These are phyloP conservation scores for Struthidea cinerea DNA, from an alignment of 2,113 vertebrate genomes.

Conservation along the genomic window DNA sequence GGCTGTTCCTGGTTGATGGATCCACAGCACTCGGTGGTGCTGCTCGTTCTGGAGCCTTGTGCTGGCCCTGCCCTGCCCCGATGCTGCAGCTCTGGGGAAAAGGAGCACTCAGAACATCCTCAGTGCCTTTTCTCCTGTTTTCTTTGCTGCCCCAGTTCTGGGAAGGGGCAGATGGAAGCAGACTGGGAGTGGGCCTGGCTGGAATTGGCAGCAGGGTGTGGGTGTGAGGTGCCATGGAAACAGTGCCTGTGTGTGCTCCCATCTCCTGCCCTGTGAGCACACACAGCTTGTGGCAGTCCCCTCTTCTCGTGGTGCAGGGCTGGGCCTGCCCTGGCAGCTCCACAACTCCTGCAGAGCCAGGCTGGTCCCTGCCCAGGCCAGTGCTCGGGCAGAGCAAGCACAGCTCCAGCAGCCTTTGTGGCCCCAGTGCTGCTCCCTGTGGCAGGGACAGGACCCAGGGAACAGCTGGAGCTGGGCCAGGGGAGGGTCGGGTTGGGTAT, in stretches of 20 bases:
- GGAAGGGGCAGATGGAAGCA: neutral
- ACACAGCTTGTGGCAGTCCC: neutral
- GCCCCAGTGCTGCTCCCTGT: neutral
- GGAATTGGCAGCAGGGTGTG: neutral
- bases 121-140: neutral
- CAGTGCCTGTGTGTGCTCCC: neutral
- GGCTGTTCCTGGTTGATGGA: neutral
- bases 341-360: neutral
- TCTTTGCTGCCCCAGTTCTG: neutral
- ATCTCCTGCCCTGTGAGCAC: neutral
- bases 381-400: neutral
- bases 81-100: neutral
- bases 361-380: neutral
- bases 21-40: neutral
- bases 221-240: neutral
- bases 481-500: rapidly evolving
- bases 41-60: neutral
- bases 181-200: neutral
- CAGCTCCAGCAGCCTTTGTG: neutral
- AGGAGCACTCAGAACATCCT: neutral
- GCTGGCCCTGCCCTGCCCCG: neutral
- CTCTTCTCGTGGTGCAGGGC: neutral
- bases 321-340: neutral
- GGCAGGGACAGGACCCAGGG: neutral
- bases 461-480: neutral